Conservation (phyloP, 2,797 vertebrate genomes). For the Mus caroli region DNA sequence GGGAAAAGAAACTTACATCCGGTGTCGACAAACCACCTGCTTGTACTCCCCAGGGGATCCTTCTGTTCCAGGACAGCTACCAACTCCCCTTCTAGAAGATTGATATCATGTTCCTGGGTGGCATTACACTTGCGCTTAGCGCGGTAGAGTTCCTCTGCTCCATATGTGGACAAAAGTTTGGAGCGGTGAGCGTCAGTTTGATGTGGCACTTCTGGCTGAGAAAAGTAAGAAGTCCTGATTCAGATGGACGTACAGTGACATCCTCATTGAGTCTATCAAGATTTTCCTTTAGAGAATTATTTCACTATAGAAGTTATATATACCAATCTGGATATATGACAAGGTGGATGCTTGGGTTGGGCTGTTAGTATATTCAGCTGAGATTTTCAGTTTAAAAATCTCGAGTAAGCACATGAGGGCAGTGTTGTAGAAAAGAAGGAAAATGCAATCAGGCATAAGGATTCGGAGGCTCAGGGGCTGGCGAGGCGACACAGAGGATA, state of each 20-base stretch:
- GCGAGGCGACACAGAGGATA: not conserved
- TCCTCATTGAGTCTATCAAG: not conserved
- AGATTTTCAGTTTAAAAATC: conserved; percentile 48
- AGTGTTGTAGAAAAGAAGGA: conserved; percentile 69
- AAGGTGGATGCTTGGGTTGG: not conserved
- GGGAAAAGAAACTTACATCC: conserved; percentile 93
- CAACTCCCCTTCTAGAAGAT: conserved; percentile 96
- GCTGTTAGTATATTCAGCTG: not conserved
- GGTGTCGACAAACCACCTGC: conserved; percentile 97
- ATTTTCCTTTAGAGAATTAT: conserved; percentile 12
- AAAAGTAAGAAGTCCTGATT: conserved; percentile 45
- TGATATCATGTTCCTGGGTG: conserved; percentile 95
- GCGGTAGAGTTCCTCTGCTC: conserved; percentile 90
- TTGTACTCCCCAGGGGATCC: conserved; percentile 95
- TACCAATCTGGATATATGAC: conserved; percentile 21
- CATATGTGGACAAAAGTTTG: conserved; percentile 91
- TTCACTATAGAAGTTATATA: not conserved
- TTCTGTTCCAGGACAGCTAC: conserved; percentile 95
- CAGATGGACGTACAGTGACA: not conserved
- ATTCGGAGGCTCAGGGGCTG: not conserved
- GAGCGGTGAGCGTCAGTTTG: conserved; percentile 93
- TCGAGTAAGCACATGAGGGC: conserved; percentile 71
- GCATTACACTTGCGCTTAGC: conserved; percentile 98
- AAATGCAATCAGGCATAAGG: not conserved
- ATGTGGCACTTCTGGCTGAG: conserved; percentile 90